Evolutionary conservation across 2,113 vertebrate species (phyloP), one percentile per base, ranked within the genome.

Genomic region (Amazona vittata): DNA sequence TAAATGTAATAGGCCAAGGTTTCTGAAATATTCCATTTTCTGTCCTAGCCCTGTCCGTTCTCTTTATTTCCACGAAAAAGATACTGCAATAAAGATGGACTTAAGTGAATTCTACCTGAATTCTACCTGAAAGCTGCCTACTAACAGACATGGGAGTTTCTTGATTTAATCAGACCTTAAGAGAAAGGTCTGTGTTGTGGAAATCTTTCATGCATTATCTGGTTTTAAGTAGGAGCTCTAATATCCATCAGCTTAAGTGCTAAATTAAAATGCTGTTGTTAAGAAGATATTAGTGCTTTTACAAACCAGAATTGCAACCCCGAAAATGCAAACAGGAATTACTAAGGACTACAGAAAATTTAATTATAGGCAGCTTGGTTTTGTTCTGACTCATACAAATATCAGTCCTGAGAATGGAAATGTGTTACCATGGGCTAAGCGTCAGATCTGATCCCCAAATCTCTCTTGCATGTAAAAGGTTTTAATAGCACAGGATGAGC

Each of bases 211-310:
- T 33, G 28, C 10, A 31, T 93, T 92, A 89, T 71, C 77, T 83
- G 52, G 39, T 55, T 96, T 93, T 79, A 89, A 92, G 89, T 68
- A 82, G 76, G 39, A 47, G 33, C 20, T 95, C 89, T 94, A 82
- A 68, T 37, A 84, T 63, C 84, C 43, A 83, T 82, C 73, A 89
- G 47, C 24, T 87, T 76, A 76, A 1, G 1, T 26, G 57, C 39
- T 93, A 79, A 84, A 19, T 71, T 43, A 93, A 97, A 81, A 93
- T 18, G 43, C 44, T 86, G 14, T 71, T 79, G 31, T 21, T 81
- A 70, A 80, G 41, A 44, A 70, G 44, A 59, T 53, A 70, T 43
- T 33, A 52, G 33, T 75, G 19, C 9, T 95, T 60, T 63, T 53
- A 71, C 5, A 92, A 59, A 80, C 53, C 37, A 50, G 49, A 87